These are phyloP conservation scores for Peromyscus leucopus DNA, from an alignment of 2,113 vertebrate genomes.

Conservation along the genomic window DNA sequence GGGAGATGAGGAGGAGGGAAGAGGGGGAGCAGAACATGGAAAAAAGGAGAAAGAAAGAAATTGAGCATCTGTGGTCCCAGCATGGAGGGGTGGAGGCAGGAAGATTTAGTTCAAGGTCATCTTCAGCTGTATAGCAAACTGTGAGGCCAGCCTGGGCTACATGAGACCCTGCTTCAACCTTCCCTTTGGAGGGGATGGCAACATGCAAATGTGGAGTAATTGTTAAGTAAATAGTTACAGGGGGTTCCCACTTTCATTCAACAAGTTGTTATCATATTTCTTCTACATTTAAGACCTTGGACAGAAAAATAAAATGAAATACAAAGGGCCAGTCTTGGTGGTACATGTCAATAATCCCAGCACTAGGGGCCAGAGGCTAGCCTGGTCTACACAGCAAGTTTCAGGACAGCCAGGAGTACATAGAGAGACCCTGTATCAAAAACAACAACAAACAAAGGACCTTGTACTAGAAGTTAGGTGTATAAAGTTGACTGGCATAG, in stretches of 20 bases:
- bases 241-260: not conserved
- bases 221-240: not conserved
- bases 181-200: not conserved
- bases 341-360: not conserved
- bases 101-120: not conserved
- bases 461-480: not conserved
- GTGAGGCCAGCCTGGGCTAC: too few relatives aligned
- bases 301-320: not conserved
- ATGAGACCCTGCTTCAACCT: not conserved
- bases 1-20: not conserved
- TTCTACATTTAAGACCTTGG: not conserved
- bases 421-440: not conserved
- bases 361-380: not conserved
- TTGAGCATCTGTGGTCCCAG: not conserved
- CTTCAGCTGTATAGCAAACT: not conserved
- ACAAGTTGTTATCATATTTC: not conserved
- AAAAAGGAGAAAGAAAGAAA: not conserved
- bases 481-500: not conserved
- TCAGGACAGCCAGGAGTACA: not conserved
- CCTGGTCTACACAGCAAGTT: not conserved
- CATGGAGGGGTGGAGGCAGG: not conserved
- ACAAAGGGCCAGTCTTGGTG: not conserved
- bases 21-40: not conserved
- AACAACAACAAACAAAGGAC: not conserved
- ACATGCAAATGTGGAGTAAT: not conserved